Evolutionary conservation across 2,113 vertebrate species (phyloP).

Genomic region (Lepidothrix coronata): DNA sequence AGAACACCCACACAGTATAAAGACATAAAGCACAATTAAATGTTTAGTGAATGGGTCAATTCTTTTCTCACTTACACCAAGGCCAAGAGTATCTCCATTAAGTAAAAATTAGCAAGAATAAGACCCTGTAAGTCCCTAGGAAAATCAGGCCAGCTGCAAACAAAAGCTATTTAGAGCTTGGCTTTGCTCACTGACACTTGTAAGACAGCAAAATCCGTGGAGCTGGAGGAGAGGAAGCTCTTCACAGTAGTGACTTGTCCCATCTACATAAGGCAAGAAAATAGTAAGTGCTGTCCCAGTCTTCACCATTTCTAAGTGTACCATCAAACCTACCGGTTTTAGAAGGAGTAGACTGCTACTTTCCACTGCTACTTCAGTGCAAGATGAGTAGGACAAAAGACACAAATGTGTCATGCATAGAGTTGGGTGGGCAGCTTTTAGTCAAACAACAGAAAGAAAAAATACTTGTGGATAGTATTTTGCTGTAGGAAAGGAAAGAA

Average conservation of each 20-base stretch:
- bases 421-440: neutral
- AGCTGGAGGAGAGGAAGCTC: neutral
- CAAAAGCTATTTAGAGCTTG: neutral
- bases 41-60: neutral
- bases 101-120: neutral
- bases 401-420: rapidly evolving
- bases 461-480: neutral
- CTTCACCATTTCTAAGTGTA: neutral
- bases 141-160: neutral
- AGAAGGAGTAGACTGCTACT: neutral
- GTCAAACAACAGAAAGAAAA: neutral
- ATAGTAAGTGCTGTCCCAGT: neutral
- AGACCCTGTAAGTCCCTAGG: neutral
- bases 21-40: neutral
- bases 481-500: neutral
- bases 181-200: neutral
- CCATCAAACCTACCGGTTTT: neutral
- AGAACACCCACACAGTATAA: constrained; percentile 7
- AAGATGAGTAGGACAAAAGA: neutral
- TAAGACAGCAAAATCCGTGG: neutral
- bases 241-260: neutral
- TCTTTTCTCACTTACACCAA: neutral
- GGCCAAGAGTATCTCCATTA: neutral
- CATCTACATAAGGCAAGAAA: neutral
- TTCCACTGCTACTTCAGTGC: neutral